phyloP scores from a whole-genome alignment of 2,797 vertebrate species.

The Rousettus madagascariensis region DNA sequence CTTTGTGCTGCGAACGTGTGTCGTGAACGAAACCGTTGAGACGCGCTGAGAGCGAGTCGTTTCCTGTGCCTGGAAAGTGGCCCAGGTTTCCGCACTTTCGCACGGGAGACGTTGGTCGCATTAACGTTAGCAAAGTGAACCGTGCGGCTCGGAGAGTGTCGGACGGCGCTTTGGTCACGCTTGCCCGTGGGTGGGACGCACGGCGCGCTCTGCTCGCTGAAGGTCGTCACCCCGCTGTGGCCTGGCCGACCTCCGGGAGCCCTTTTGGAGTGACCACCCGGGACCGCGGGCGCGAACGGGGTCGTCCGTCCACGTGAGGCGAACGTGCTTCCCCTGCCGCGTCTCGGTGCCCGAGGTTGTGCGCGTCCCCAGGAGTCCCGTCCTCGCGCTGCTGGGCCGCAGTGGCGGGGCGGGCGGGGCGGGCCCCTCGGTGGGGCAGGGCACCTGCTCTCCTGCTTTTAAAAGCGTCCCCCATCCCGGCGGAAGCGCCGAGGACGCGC shows the following conservation, averaged over 20 bases:
- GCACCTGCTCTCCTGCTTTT: not conserved
- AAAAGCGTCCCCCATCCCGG: not conserved
- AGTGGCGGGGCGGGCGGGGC: not conserved
- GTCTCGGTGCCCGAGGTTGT: not conserved
- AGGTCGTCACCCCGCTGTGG: not conserved
- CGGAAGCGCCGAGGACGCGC: fast-evolving
- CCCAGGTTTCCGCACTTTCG: not conserved
- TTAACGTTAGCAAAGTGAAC: not conserved
- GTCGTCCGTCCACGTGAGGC: too few relatives aligned
- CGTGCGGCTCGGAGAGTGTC: not conserved
- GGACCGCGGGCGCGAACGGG: not conserved
- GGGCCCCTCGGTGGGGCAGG: not conserved
- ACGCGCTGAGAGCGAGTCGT: not conserved
- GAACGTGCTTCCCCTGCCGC: not conserved
- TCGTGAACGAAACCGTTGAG: not conserved
- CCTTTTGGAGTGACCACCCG: fast-evolving
- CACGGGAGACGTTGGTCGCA: not conserved
- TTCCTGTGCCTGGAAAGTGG: not conserved
- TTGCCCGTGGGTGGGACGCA: not conserved
- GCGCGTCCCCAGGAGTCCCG: not conserved
- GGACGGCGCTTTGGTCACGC: not conserved
- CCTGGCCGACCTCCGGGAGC: not conserved
- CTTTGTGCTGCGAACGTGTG: not conserved
- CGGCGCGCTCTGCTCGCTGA: not conserved
- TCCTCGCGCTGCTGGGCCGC: not conserved